A percentile compares a stretch with the other conserved stretches of the same genome.
Evolutionary conservation across 2,113 vertebrate genomes (phyloP).

Genomic region (Dasypus novemcinctus): DNA sequence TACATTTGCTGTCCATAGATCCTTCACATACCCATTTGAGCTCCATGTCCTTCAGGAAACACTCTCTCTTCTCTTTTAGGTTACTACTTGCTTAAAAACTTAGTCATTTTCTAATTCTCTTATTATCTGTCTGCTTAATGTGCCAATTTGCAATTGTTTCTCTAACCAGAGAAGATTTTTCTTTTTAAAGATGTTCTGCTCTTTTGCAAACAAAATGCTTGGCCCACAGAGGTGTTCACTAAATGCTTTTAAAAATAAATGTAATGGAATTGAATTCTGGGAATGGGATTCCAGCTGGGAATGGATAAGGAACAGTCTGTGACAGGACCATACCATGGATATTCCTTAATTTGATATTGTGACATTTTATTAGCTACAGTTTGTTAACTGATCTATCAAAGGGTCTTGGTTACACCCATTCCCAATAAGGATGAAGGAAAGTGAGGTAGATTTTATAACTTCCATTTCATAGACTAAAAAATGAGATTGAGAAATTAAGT

Average conservation of each 20-base stretch:
- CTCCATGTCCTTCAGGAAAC: not conserved
- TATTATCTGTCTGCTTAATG: not conserved
- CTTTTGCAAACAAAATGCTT: not conserved
- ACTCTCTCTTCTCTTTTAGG: not conserved
- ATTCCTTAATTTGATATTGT: not conserved
- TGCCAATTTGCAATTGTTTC: not conserved
- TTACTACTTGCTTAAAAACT: not conserved
- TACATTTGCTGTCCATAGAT: not conserved
- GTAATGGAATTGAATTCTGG: not conserved
- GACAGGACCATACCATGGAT: not conserved
- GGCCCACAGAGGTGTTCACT: not conserved
- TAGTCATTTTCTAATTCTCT: not conserved
- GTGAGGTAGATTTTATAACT: not conserved
- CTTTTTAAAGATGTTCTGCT: not conserved
- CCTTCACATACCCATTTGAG: not conserved
- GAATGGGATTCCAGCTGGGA: not conserved
- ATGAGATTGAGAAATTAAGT: slow-evolving; percentile 2
- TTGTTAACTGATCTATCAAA: not conserved
- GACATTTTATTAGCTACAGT: not conserved
- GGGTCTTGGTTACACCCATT: rapidly evolving
- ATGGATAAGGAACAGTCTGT: not conserved
- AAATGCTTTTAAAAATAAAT: not conserved
- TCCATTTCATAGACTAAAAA: not conserved
- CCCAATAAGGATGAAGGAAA: not conserved
- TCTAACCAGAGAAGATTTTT: not conserved